Percentiles rank a stretch among this genome's conserved stretches.
Conservation (phyloP, 2,113 vertebrate genomes). For the Eptatretus burgeri region DNA sequence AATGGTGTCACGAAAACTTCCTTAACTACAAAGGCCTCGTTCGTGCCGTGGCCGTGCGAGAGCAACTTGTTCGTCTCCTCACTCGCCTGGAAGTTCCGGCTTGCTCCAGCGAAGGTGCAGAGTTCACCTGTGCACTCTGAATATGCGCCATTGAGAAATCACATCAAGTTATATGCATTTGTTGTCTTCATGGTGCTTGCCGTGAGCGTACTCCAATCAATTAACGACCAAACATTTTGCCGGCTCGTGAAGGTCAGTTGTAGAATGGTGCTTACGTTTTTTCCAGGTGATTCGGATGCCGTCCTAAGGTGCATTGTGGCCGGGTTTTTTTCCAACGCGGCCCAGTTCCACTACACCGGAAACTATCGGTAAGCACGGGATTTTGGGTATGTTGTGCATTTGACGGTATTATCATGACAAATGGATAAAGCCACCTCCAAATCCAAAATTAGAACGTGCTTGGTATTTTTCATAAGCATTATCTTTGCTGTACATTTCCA, state of each 20-base stretch:
- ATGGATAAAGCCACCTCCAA: no score
- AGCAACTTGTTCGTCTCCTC: slow-evolving; percentile 70
- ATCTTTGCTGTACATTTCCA: no score
- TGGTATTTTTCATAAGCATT: no score
- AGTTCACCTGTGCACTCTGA: no score
- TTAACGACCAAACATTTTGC: no score
- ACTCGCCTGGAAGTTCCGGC: slow-evolving; percentile 81
- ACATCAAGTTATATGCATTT: no score
- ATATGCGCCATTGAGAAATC: no score
- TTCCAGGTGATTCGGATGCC: slow-evolving; percentile 64
- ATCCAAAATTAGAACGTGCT: not conserved
- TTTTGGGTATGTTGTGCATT: not conserved
- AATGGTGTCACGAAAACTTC: slow-evolving; percentile 91
- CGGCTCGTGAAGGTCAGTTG: no score
- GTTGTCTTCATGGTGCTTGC: no score
- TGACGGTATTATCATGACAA: not conserved
- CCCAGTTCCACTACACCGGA: slow-evolving; percentile 70
- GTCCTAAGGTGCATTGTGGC: slow-evolving; percentile 70
- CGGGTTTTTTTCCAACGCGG: slow-evolving; percentile 84
- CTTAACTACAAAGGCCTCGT: slow-evolving; percentile 86
- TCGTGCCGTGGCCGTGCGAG: slow-evolving; percentile 49
- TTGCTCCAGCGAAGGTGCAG: slow-evolving; percentile 35
- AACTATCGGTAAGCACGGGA: slow-evolving; percentile 32
- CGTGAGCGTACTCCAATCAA: no score
- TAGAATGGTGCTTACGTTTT: not conserved